phyloP scores from a whole-genome alignment of 2,113 vertebrate species.

The Tachycineta bicolor region DNA sequence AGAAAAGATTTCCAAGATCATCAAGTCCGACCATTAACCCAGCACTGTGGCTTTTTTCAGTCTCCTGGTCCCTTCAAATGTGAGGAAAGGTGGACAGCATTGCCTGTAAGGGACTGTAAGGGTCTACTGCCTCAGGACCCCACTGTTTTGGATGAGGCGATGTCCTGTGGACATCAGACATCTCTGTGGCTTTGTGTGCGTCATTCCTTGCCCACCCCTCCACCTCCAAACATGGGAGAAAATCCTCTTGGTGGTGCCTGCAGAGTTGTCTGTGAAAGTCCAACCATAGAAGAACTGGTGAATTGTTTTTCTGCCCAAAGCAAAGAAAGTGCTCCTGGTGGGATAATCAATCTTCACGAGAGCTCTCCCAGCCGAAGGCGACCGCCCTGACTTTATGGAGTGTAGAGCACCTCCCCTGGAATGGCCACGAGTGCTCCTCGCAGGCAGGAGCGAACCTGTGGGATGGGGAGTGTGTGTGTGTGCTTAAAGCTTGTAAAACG shows the following conservation, averaged over 20 bases:
- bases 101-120: not conserved
- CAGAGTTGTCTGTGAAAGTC: not conserved
- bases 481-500: not conserved
- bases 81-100: not conserved
- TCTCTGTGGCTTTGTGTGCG: fast-evolving
- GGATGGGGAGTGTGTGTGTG: not conserved
- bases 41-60: not conserved
- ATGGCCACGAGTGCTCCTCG: not conserved
- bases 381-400: not conserved
- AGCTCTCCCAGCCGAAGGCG: not conserved
- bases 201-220: not conserved
- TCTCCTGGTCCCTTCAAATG: not conserved
- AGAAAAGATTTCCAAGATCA: not conserved
- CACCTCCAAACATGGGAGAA: not conserved
- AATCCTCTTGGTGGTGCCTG: not conserved
- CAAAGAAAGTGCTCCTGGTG: not conserved
- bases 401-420: not conserved
- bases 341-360: not conserved
- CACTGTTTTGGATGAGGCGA: not conserved
- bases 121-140: not conserved
- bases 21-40: not conserved
- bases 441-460: not conserved
- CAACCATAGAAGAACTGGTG: not conserved
- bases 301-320: not conserved
- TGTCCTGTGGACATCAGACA: not conserved